Conservation (phyloP, 2,797 vertebrate genomes). For the Todus mexicanus region DNA sequence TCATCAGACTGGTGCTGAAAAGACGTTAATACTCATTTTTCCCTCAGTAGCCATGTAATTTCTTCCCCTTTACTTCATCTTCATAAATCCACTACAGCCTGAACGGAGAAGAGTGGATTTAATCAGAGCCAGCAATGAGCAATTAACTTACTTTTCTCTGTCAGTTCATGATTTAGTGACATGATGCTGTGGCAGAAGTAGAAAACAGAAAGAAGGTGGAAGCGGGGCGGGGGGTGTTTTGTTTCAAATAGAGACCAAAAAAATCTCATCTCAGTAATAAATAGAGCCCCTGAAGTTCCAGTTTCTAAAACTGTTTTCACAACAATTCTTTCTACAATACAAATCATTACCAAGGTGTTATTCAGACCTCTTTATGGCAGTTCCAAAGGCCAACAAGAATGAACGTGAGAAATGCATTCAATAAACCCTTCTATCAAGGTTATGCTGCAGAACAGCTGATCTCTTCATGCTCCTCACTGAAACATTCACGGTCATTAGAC, state of each 20-base stretch:
- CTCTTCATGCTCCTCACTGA: background rate
- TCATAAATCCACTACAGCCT: constrained; percentile 30
- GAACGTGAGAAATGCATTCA: background rate
- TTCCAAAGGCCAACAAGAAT: background rate
- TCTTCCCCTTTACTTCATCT: constrained; percentile 37
- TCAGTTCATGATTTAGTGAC: constrained; percentile 17
- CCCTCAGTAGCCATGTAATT: background rate
- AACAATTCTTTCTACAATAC: background rate
- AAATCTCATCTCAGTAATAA: background rate
- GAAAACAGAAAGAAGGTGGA: background rate
- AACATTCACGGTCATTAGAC: background rate
- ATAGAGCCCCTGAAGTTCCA: background rate
- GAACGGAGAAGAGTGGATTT: constrained; percentile 24
- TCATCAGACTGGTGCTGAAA: background rate
- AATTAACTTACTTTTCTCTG: constrained; percentile 37
- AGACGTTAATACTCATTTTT: constrained; percentile 46
- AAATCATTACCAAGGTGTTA: background rate
- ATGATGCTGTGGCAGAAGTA: background rate
- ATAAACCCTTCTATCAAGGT: background rate
- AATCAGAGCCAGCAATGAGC: constrained; percentile 7
- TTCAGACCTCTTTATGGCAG: background rate
- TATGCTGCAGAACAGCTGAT: background rate
- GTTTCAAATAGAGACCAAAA: background rate
- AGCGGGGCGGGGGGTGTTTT: background rate
- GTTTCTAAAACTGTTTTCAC: background rate